phyloP scores from a whole-genome alignment of 1,140 invertebrate species.

The Oreohelix idahoensis region DNA sequence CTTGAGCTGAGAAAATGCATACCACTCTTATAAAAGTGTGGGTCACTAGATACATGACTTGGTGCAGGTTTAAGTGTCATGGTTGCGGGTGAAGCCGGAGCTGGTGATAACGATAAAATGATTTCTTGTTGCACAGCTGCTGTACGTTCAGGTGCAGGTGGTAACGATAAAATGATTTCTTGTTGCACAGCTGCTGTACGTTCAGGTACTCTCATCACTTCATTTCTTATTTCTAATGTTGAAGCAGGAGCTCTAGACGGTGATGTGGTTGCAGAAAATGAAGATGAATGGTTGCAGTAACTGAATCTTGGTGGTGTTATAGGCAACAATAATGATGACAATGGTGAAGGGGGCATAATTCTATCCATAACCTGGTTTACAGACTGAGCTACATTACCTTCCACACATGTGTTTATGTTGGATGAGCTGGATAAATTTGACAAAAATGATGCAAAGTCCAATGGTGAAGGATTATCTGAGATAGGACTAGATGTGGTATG shows the following conservation, averaged over 20 bases:
- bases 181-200: neutral
- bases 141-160: neutral
- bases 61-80: neutral
- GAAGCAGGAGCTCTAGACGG: neutral
- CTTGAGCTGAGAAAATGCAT: neutral
- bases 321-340: neutral
- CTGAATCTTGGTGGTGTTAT: neutral
- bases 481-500: neutral
- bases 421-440: neutral
- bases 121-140: neutral
- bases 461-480: neutral
- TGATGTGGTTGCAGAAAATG: neutral
- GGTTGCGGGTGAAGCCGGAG: neutral
- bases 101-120: neutral
- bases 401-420: neutral
- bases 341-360: neutral
- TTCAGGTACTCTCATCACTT: neutral
- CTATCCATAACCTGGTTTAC: neutral
- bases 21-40: neutral
- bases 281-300: neutral
- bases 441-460: neutral
- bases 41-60: neutral
- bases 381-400: neutral
- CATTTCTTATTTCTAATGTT: neutral
- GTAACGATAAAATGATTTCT: neutral